Conservation (phyloP, 1,140 invertebrate genomes). For the Eciton burchellii region DNA sequence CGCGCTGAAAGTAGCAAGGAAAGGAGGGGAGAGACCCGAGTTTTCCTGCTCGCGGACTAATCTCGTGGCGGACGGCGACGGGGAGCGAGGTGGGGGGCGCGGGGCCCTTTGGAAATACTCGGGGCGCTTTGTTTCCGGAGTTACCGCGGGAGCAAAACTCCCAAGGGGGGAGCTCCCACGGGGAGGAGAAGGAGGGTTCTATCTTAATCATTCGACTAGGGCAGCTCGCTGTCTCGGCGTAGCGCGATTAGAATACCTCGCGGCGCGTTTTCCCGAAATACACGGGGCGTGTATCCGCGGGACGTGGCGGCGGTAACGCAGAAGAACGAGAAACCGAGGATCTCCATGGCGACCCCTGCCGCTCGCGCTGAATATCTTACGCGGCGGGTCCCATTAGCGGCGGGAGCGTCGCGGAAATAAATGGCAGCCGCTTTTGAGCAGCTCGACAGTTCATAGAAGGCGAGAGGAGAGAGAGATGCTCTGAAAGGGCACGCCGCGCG, state of each 20-base stretch:
- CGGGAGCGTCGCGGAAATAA: conserved; percentile 58
- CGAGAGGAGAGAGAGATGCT: conserved; percentile 41
- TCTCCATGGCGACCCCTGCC: conserved; percentile 53
- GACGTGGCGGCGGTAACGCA: background rate
- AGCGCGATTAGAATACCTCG: conserved; percentile 26
- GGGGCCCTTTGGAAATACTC: conserved; percentile 75
- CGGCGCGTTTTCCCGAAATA: conserved; percentile 45
- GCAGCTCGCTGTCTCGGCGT: conserved; percentile 6
- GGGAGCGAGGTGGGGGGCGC: no score
- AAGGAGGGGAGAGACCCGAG: conserved; percentile 53
- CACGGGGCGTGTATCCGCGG: conserved; percentile 4
- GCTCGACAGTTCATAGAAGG: conserved; percentile 52
- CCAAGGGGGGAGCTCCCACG: background rate
- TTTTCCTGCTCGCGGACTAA: conserved; percentile 65
- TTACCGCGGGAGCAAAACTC: conserved; percentile 65
- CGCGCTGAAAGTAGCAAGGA: conserved; percentile 51
- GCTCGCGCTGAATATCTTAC: conserved; percentile 59
- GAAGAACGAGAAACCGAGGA: conserved; percentile 55
- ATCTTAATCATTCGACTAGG: conserved; percentile 73
- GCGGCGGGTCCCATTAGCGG: conserved; percentile 52
- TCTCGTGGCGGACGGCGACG: no score
- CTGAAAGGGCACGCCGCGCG: conserved; percentile 38
- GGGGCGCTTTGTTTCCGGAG: conserved; percentile 71
- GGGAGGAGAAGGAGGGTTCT: no score
- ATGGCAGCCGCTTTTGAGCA: conserved; percentile 58